Base-by-base conservation (phyloP, 2,888 invertebrate genomes). In the Mallateleia sp. region DNA sequence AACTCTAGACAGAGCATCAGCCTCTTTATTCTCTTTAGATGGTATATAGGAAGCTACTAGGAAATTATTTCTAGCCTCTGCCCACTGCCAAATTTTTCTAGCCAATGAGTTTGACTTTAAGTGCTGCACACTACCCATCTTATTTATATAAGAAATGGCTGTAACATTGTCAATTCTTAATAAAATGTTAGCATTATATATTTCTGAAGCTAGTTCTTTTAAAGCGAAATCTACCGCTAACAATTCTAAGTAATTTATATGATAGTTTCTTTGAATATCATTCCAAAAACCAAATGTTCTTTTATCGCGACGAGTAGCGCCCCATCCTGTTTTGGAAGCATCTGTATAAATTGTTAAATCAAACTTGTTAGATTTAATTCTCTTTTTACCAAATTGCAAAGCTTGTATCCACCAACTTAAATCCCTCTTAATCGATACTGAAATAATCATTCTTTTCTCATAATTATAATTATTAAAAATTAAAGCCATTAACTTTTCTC, bases 161-260 rank as follows among this genome's bases (percentile, higher is more conserved):
- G 88, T 87, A 2, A 82, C 78, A 20, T 89, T 85, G 25, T 89
- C 87, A 0, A 85, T 25, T 18, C 82, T 71, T 2, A 85, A 22
- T 2, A 89, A 45, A 11, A 83, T 52, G n/a, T 87, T 0, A 18
- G n/a, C 20, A 20, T 67, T 58, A 18, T 3, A 4, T 18, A 62
- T 7, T n/a, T 72, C 22, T 15, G 20, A 28, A 8, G 72, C 78
- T 42, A 79, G 60, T 6, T 18, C 47, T 24, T 52, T 56, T 34
- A 75, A 45, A 6, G 62, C 75, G 20, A 69, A 42, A 54, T 75
- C 54, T 8, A 71, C 66, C 0, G 64, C 56, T 47, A 77, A 52
- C 9, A 85, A 28, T 32, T 77, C 66, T 20, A 50, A 14, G 34
- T 75, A 71, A 64, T 85, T 85, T 14, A 75, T 85, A 9, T 79